Conservation (phyloP, 2,888 invertebrate genomes). For the Hemaris fuciformis region DNA sequence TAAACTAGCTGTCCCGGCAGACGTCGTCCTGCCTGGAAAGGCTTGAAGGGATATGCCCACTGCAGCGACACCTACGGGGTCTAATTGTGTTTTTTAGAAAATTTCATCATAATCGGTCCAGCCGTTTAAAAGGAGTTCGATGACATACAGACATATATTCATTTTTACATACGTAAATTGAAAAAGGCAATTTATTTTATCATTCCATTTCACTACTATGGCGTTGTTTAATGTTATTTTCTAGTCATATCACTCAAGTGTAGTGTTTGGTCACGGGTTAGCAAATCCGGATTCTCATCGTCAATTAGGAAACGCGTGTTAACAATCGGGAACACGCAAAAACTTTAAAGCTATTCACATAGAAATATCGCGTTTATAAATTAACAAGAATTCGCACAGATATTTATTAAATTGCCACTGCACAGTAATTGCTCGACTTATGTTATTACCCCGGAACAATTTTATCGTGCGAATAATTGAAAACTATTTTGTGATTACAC, state of each 20-base stretch:
- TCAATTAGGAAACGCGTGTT: not conserved
- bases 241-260: not conserved
- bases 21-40: no score
- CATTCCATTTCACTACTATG: no score
- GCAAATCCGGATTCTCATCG: not conserved
- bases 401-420: not conserved
- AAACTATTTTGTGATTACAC: not conserved
- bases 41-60: no score
- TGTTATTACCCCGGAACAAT: not conserved
- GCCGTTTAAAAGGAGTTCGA: no score
- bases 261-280: not conserved
- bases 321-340: not conserved
- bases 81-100: no score
- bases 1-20: no score
- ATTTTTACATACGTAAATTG: no score
- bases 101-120: no score
- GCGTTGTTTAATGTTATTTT: no score
- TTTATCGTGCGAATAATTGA: conserved; percentile 9
- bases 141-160: no score
- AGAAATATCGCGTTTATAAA: not conserved
- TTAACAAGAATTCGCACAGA: not conserved
- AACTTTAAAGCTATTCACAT: not conserved
- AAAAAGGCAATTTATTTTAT: no score
- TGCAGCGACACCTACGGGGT: no score
- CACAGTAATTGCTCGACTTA: not conserved